Percentiles rank a stretch among this genome's conserved stretches.
Evolutionary conservation across 2,113 vertebrate genomes (phyloP).

Genomic region (Himantopus leucocephalus): DNA sequence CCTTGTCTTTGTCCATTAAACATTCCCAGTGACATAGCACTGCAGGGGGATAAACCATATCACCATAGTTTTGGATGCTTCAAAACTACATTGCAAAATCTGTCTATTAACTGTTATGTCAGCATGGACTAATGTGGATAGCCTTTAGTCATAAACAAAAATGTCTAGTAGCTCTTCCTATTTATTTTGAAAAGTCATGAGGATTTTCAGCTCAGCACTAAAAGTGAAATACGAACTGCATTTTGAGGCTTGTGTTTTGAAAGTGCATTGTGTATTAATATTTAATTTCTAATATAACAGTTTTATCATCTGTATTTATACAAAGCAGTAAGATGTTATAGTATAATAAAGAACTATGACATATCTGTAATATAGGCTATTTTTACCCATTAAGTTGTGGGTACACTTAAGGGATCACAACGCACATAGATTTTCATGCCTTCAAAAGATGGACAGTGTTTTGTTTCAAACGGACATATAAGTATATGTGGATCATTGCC

Average conservation of each 20-base stretch:
- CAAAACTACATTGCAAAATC: background rate
- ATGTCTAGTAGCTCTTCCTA: background rate
- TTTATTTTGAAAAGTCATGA: background rate
- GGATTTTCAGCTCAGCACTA: background rate
- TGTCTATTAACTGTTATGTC: background rate
- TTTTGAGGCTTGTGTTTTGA: constrained; percentile 14
- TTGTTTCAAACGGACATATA: background rate
- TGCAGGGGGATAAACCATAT: background rate
- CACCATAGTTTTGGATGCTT: background rate
- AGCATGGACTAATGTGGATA: background rate
- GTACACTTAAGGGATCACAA: background rate
- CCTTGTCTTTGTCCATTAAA: background rate
- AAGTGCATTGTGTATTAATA: constrained; percentile 32
- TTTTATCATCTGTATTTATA: constrained; percentile 14
- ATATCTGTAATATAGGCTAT: background rate
- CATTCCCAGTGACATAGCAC: background rate
- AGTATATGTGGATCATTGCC: background rate
- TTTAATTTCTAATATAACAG: constrained; percentile 58
- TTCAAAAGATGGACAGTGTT: background rate
- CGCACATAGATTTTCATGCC: background rate
- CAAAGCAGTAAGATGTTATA: background rate
- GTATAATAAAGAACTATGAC: background rate
- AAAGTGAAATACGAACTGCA: constrained; percentile 6
- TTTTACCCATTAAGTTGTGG: background rate
- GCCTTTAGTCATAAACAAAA: background rate